Evolutionary conservation across 1,140 invertebrate genomes (phyloP), one percentile per base, ranked within the genome.

Genomic region (Drosophila littoralis): DNA sequence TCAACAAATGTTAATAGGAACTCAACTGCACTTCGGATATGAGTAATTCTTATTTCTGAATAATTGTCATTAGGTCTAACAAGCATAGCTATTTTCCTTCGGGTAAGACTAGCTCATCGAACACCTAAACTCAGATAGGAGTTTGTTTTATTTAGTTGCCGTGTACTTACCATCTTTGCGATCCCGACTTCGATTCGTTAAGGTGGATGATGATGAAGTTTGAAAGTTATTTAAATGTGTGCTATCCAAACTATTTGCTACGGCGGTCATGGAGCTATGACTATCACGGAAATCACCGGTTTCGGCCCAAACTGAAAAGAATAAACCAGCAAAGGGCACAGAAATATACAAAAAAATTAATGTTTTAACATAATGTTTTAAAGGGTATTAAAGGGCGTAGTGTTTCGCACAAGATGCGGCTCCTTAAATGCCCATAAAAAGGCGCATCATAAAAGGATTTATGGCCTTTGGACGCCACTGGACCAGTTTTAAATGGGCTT

Each of bases 241-340:
- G 91, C 95, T 94, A 86, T 96, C 94, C 93, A 96, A 94, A 90
- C 94, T 92, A 93, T 93, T 82, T 79, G 88, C 95, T 92, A 91
- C 94, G 17, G 94, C 94, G 92, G 95, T 94, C 91, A 96, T 92
- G 77, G 95, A 94, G 92, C 94, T 95, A 91, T 96, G 96, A 71
- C 95, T 95, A 91, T 97, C 96, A 76, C 96, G 94, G 92, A 97
- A 97, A 93, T 97, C 96, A 68, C 95, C 96, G 38, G 95, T 95
- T 93, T 97, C 96, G 61, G 96, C 96, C 96, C 96, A 97, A 92
- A 97, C 96, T 97, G 94, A 80, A 95, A 96, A 91, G 78, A 92
- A 94, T 91, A 94, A 93, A 80, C 90, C 90, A 91, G 90, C 86
- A 85, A 91, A 92, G 92, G 80, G 81, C 76, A 83, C 72, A 73